Evolutionary conservation across 2,888 invertebrate genomes (phyloP), one percentile per base, ranked within the genome.

Genomic region (Lydus trimaculatus): DNA sequence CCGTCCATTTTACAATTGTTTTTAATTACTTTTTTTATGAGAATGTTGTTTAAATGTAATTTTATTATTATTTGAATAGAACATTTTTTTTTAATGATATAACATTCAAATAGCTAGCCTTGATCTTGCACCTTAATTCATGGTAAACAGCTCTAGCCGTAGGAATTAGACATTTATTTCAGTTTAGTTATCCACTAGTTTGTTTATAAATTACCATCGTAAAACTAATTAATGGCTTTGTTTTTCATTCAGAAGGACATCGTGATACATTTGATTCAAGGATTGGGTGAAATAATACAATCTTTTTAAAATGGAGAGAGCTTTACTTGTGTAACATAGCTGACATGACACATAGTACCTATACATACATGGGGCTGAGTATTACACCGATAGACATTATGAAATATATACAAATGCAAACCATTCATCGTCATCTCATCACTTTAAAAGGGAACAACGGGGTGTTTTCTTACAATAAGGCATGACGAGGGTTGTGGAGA

Each of bases 281-380:
- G 43, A 17, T 17, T 17, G 11, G 43, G 43, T 43, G 17, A 39
- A 61, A 25, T 61, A 33, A 61, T 28, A 61, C 33, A 61, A 20
- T 65, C 15, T 33, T 31, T 59, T 69, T 84, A 84, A 84, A 85
- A 85, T 85, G 84, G 84, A 85, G 85, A 85, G 85, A 85, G 85
- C 85, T 85, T 84, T 85, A 84, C 81, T 85, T 83, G 83, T 84
- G 83, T 84, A 84, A 84, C 84, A 84, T 84, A 84, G 85, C 84
- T 85, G 84, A 85, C 85, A 85, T 84, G 84, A 85, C 85, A 85
- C 80, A 80, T 81, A 80, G 75, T 80, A 83, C 82, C 85, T 85
- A 85, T 85, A 85, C 85, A 85, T 85, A 84, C 81, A 84, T 81
- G 82, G 83, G 80, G 76, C 80, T 84, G 84, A 84, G 84, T 84